A percentile compares a stretch with the other conserved stretches of the same genome.
These are phyloP conservation scores for Sciurus carolinensis DNA, from an alignment of 2,797 vertebrate species.

Conservation along the genomic window DNA sequence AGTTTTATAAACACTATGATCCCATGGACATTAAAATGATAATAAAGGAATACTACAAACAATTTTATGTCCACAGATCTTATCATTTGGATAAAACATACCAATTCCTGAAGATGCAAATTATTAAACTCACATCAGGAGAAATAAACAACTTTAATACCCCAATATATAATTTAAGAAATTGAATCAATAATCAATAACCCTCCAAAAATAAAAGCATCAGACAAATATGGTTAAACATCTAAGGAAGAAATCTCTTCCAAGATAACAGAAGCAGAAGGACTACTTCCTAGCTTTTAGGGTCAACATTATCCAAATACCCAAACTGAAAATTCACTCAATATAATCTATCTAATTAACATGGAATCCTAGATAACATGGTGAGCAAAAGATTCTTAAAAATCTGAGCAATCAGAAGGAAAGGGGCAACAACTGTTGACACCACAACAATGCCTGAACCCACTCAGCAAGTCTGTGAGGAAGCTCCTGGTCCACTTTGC, in stretches of 20 bases:
- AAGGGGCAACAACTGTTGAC: neutral
- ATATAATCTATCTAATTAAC: neutral
- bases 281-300: neutral
- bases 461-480: neutral
- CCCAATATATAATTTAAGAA: neutral
- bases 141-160: neutral
- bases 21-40: neutral
- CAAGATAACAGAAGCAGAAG: neutral
- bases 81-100: slow-evolving; percentile 8
- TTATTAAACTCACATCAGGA: neutral
- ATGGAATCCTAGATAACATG: neutral
- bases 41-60: neutral
- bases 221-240: neutral
- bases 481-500: neutral
- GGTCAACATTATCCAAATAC: neutral
- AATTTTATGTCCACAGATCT: neutral
- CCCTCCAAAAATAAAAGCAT: neutral
- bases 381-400: neutral
- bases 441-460: neutral
- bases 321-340: neutral
- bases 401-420: neutral
- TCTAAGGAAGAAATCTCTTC: neutral
- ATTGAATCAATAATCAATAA: slow-evolving; percentile 6
- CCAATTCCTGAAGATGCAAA: neutral
- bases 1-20: neutral